Conservation (phyloP, 2,797 vertebrate genomes). For the Enteromius mattozi region DNA sequence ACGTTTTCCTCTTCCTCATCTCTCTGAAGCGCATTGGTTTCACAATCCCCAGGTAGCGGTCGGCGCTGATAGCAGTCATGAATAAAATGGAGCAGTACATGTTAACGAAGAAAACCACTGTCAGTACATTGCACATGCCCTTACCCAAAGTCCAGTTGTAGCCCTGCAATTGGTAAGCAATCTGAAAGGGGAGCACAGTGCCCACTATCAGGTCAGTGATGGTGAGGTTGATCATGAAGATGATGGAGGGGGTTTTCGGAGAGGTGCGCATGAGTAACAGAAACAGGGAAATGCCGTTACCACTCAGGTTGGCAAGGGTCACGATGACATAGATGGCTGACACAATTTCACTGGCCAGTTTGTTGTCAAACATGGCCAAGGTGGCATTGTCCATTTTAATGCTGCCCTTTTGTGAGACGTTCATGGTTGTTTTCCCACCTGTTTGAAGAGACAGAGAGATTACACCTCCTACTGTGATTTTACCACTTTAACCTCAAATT, state of each 20-base stretch:
- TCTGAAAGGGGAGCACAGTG: slow-evolving; percentile 88
- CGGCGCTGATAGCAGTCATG: slow-evolving; percentile 89
- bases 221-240: slow-evolving; percentile 96
- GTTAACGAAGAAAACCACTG: slow-evolving; percentile 89
- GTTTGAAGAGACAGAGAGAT: slow-evolving; percentile 30
- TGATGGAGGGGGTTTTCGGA: slow-evolving; percentile 85
- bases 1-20: slow-evolving; percentile 74
- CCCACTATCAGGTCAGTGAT: slow-evolving; percentile 87
- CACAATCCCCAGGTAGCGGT: slow-evolving; percentile 90
- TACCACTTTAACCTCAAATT: background rate
- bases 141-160: slow-evolving; percentile 86
- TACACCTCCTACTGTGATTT: background rate
- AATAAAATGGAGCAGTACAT: slow-evolving; percentile 95
- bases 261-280: slow-evolving; percentile 84
- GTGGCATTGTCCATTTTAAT: slow-evolving; percentile 82
- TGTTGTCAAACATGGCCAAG: slow-evolving; percentile 76
- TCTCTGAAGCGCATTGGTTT: slow-evolving; percentile 77
- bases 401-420: slow-evolving; percentile 71
- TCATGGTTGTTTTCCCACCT: slow-evolving; percentile 47
- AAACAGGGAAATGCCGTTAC: slow-evolving; percentile 90
- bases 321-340: slow-evolving; percentile 84
- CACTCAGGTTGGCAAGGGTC: slow-evolving; percentile 81
- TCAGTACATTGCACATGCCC: slow-evolving; percentile 82
- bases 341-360: slow-evolving; percentile 68
- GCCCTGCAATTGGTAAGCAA: slow-evolving; percentile 80